Percentiles rank a stretch among this genome's conserved stretches.
Conservation (phyloP, 2,888 invertebrate genomes). For the Gordius sp. region DNA sequence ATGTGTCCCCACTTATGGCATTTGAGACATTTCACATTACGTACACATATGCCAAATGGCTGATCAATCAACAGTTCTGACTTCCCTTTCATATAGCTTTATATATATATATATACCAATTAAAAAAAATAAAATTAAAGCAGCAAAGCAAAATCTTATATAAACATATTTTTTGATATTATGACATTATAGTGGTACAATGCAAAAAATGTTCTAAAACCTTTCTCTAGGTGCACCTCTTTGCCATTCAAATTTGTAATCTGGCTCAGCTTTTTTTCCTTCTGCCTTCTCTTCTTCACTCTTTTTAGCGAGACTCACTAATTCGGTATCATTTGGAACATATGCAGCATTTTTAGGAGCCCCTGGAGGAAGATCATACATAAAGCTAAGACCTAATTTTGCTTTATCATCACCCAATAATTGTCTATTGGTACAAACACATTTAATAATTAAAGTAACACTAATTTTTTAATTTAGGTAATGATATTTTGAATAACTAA, state of each 20-base stretch:
- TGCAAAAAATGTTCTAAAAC: no score
- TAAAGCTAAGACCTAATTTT: conserved; percentile 81
- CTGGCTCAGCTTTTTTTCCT: conserved; percentile 49
- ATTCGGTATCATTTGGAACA: neutral
- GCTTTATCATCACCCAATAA: conserved; percentile 94
- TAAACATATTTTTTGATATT: no score
- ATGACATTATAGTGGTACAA: no score
- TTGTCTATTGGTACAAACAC: conserved; percentile 35
- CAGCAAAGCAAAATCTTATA: no score
- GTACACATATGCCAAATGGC: conserved; percentile 55
- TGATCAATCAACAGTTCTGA: conserved; percentile 74
- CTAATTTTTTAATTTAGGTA: neutral
- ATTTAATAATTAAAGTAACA: conserved; percentile 14
- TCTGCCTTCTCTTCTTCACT: conserved; percentile 22
- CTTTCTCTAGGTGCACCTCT: conserved; percentile 88
- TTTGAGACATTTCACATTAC: conserved; percentile 89
- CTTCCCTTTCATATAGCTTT: conserved; percentile 83
- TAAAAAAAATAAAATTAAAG: no score
- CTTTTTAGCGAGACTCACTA: neutral
- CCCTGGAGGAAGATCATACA: conserved; percentile 97
- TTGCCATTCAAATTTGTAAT: conserved; percentile 99
- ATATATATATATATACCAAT: no score
- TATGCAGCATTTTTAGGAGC: conserved; percentile 44
- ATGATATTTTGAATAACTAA: conserved; percentile 1
- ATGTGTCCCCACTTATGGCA: conserved; percentile 99